Conservation (phyloP, 2,113 vertebrate genomes). For the Aptenodytes patagonicus region DNA sequence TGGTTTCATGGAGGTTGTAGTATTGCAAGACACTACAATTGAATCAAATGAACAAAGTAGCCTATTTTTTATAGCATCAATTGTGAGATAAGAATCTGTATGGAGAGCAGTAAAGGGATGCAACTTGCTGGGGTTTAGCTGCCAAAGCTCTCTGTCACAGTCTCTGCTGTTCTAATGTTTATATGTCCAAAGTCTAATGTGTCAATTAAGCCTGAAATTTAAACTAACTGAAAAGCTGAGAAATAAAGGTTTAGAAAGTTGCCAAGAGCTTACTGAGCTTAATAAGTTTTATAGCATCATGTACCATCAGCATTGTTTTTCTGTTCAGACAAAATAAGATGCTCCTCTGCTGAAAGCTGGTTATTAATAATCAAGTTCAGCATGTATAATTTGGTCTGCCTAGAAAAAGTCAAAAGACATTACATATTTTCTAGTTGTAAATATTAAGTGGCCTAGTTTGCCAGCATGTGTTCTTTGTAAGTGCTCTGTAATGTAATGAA, state of each 20-base stretch:
- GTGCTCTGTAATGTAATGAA: not conserved
- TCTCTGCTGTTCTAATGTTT: not conserved
- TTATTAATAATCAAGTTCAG: not conserved
- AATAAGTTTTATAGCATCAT: not conserved
- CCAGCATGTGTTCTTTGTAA: not conserved
- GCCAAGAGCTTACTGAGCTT: not conserved
- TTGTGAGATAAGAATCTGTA: not conserved
- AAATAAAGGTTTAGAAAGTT: not conserved
- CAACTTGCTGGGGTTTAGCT: not conserved
- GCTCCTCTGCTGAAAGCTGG: not conserved
- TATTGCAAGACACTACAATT: not conserved
- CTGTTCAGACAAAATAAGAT: not conserved
- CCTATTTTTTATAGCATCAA: not conserved
- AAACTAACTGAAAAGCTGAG: not conserved
- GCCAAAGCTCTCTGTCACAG: not conserved
- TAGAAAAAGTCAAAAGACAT: not conserved
- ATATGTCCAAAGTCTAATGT: not conserved
- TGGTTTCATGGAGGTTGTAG: not conserved
- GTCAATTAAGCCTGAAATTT: not conserved
- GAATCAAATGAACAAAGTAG: not conserved
- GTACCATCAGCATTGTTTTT: not conserved
- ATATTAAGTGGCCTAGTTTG: not conserved
- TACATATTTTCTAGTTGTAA: not conserved
- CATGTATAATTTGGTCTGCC: not conserved
- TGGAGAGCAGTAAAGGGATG: not conserved